A percentile compares a stretch with the other conserved stretches of the same genome.
phyloP scores from a whole-genome alignment of 2,888 invertebrate species.

The Liposcelis brunnea region DNA sequence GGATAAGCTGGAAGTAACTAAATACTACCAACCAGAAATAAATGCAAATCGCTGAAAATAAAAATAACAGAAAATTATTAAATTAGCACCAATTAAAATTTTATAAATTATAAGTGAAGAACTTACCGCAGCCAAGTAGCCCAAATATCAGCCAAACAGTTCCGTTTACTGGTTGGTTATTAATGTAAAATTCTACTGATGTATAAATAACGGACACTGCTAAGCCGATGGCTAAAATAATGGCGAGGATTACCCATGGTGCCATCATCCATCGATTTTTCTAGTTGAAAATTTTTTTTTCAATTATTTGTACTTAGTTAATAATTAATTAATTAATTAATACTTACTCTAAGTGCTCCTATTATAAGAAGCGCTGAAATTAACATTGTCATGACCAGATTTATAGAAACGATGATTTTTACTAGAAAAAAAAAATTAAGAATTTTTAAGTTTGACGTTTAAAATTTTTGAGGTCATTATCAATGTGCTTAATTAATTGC shows the following conservation, averaged over 20 bases:
- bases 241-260: slow-evolving; percentile 67
- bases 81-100: no score
- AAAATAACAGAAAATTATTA: no score
- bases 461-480: background rate
- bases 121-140: slow-evolving; percentile 37
- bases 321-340: background rate
- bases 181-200: slow-evolving; percentile 52
- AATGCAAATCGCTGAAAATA: slow-evolving; percentile 50
- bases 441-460: background rate
- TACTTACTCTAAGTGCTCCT: slow-evolving; percentile 54
- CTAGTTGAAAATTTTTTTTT: slow-evolving; percentile 31
- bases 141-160: slow-evolving; percentile 43
- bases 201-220: slow-evolving; percentile 66
- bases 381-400: slow-evolving; percentile 64
- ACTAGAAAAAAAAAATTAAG: slow-evolving; percentile 32
- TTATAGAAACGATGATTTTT: slow-evolving; percentile 60
- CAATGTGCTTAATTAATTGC: no score
- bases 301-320: background rate
- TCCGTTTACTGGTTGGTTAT: slow-evolving; percentile 37
- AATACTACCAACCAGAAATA: slow-evolving; percentile 74
- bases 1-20: slow-evolving; percentile 57
- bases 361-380: slow-evolving; percentile 58
- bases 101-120: slow-evolving; percentile 5
- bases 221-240: slow-evolving; percentile 59
- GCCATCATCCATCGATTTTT: slow-evolving; percentile 66